Base-by-base conservation (phyloP, 2,888 invertebrate species). In the Lepidocyrtinus sp. region DNA sequence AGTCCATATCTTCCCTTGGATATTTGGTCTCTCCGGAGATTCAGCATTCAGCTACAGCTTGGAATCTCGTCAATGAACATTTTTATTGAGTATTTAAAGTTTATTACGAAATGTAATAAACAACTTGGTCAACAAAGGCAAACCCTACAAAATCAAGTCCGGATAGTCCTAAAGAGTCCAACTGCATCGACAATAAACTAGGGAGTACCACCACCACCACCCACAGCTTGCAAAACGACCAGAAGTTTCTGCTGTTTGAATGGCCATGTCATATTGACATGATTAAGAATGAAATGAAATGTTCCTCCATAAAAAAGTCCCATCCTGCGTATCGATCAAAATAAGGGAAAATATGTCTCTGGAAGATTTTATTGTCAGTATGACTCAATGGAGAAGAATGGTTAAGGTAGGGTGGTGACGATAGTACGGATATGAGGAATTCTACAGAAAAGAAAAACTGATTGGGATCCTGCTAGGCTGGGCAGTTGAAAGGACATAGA, bases 251-350 rank as follows among this genome's bases (percentile, higher is more conserved):
- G n/a, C n/a, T n/a, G n/a, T n/a, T n/a, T n/a, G n/a, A n/a, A n/a
- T n/a, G n/a, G n/a, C n/a, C n/a, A n/a, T n/a, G n/a, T 17, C 55
- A n/a, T 17, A 55, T 55, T 55, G 55, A 55, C 55, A 55, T 55
- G n/a, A 55, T 55, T 55, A 55, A 55, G 9, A 55, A 55, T 55
- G 55, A 55, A 55, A 55, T 55, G 12, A 36, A 36, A 36, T 12
- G 55, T 3, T 55, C 17, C n/a, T 17, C 7, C 17, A 36, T 36
- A 36, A 55, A 55, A 55, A 55, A 55, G 55, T 55, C 55, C 17
- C 55, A 55, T 55, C 55, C 55, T 55, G 55, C 15, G 55, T 64
- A 73, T 73, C 50, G 50, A 73, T 73, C 64, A 63, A 63, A 72
- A 72, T 36, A 63, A 63, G 36, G 55, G 55, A n/a, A 55, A 55